Evolutionary conservation across 2,797 vertebrate genomes (phyloP).

Genomic region (Poeciliopsis infans): DNA sequence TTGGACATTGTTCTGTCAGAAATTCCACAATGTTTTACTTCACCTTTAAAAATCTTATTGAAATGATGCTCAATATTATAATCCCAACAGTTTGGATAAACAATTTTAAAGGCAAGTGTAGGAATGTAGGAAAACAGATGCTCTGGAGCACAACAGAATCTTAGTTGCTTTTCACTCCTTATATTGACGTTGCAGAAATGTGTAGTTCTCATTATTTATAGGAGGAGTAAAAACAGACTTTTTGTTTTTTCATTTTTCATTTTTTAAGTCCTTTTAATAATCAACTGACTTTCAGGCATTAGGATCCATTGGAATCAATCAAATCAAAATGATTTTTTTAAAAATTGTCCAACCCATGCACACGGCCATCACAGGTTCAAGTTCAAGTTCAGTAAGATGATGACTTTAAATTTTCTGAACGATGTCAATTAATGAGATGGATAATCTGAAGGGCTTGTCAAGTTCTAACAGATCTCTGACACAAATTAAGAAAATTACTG

Average conservation of each 20-base stretch:
- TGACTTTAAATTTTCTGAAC: no score
- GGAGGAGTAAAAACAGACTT: background rate
- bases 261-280: no score
- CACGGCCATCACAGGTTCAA: no score
- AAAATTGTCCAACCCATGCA: no score
- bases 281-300: no score
- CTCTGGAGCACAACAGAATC: background rate
- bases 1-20: background rate
- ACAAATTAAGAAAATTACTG: background rate
- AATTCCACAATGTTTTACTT: background rate
- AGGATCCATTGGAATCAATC: no score
- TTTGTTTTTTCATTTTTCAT: background rate
- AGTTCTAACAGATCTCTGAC: background rate
- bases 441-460: no score
- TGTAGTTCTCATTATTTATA: background rate
- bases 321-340: no score
- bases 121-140: background rate
- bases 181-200: background rate
- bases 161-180: background rate
- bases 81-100: background rate
- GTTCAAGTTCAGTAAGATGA: no score
- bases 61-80: background rate
- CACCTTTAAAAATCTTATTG: background rate
- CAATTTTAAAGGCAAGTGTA: background rate
- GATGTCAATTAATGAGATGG: no score